Percentiles rank a stretch among this genome's conserved stretches.
phyloP scores from a whole-genome alignment of 2,113 vertebrate genomes.

The Lampris megalopsis region DNA sequence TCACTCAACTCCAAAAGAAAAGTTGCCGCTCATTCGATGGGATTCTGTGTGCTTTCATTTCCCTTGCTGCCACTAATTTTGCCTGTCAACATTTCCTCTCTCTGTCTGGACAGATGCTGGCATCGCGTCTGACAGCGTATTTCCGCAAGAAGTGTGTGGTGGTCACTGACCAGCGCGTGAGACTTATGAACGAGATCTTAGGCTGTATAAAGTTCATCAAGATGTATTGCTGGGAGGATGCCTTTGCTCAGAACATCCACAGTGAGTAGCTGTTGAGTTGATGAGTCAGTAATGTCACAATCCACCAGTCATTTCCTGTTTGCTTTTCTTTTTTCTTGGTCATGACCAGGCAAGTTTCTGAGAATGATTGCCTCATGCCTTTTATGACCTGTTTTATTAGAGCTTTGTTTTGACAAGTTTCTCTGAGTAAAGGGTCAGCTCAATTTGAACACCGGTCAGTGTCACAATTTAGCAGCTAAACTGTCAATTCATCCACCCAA shows the following conservation, averaged over 20 bases:
- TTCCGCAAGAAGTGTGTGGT: constrained; percentile 84
- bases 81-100: constrained; percentile 62
- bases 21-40: constrained; percentile 59
- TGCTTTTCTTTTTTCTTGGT: background rate
- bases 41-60: constrained; percentile 77
- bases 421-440: constrained; percentile 20
- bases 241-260: constrained; percentile 79
- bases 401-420: background rate
- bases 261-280: constrained; percentile 72
- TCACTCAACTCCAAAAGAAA: constrained; percentile 52
- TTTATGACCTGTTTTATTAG: constrained; percentile 6
- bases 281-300: constrained; percentile 24
- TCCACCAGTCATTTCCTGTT: constrained; percentile 33
- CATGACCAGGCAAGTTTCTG: background rate
- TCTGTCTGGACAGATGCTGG: constrained; percentile 80
- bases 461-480: constrained; percentile 37
- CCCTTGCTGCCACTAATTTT: constrained; percentile 62
- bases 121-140: constrained; percentile 84
- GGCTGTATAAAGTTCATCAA: constrained; percentile 87
- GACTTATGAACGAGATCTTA: constrained; percentile 87
- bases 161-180: constrained; percentile 84
- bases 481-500: constrained; percentile 38
- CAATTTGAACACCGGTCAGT: constrained; percentile 33
- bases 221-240: constrained; percentile 88
- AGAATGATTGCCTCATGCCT: constrained; percentile 12